Evolutionary conservation across 2,888 invertebrate species (phyloP), one percentile per base, ranked within the genome.

Genomic region (Ariolimax columbianus): DNA sequence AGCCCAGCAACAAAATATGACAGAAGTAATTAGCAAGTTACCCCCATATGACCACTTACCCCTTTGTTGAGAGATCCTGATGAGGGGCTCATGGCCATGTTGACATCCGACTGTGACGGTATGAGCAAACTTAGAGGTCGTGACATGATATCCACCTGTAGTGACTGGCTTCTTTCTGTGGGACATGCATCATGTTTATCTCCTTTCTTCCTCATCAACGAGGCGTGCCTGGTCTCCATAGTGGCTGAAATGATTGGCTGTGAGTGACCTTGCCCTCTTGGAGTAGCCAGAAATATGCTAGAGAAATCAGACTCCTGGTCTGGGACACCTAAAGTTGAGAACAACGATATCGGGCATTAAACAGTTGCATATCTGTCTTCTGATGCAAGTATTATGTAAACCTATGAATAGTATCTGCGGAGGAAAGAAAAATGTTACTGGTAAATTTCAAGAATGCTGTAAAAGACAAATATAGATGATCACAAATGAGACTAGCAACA

Each of bases 161-260:
- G 87, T 6, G 92, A 92, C 80, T 91, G 91, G 84, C 91, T 93
- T 91, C 95, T 94, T 90, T 95, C 95, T 87, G 94, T 94, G 7
- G 95, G 95, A 77, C 94, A 94, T 87, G 93, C 93, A 80, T 93
- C 90, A 30, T 90, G 89, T 38, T 88, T 89, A 59, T 90, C 89
- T 9, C 89, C 88, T 90, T 95, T 95, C 89, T 94, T 94, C 85
- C 95, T 91, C 87, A 94, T 94, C 79, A 95, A 91, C 23, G 95
- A 95, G 14, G 95, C 94, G 90, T 95, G 95, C 88, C 95, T 95
- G 33, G 95, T 94, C 90, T 95, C 95, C 63, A 92, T 87, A 30
- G 91, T 90, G 47, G 89, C 82, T 19, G 87, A 83, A 77, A 87
- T 87, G 38, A 80, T 66, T 26, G 86, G 86, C 81, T 86, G 83